Percentiles rank a stretch among this genome's conserved stretches.
phyloP scores from a whole-genome alignment of 2,797 vertebrate species.

The Masticophis lateralis region DNA sequence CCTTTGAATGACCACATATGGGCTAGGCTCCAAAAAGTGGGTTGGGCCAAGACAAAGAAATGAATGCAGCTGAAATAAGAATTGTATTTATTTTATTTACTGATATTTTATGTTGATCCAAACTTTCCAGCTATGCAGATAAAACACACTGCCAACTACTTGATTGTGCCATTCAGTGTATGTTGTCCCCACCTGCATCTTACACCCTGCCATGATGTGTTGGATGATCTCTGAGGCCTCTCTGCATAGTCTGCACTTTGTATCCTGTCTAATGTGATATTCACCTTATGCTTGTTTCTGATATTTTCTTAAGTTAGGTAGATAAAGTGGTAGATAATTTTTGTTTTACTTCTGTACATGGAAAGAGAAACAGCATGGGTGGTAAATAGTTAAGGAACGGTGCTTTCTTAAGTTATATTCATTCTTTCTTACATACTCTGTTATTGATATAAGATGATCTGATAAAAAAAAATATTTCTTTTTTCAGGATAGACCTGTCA shows the following conservation, averaged over 20 bases:
- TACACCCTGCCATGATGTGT: background rate
- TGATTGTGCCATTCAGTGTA: background rate
- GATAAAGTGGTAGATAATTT: background rate
- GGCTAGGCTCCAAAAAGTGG: background rate
- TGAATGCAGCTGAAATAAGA: background rate
- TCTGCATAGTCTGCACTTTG: background rate
- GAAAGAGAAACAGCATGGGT: background rate
- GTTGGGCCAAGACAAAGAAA: background rate
- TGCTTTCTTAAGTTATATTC: background rate
- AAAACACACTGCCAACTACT: background rate
- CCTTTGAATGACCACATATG: background rate
- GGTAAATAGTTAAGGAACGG: background rate
- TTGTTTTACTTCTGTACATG: background rate
- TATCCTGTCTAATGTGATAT: background rate
- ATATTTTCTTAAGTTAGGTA: background rate
- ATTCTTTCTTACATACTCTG: background rate
- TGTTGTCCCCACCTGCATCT: background rate
- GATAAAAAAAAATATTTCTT: background rate
- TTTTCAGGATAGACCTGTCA: background rate
- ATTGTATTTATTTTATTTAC: background rate
- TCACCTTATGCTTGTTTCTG: background rate
- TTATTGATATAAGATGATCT: background rate
- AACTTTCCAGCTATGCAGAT: background rate
- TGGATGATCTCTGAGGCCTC: background rate
- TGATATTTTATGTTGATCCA: background rate